Evolutionary conservation across 2,797 vertebrate genomes (phyloP).

Genomic region (Thripadectes ignobilis): DNA sequence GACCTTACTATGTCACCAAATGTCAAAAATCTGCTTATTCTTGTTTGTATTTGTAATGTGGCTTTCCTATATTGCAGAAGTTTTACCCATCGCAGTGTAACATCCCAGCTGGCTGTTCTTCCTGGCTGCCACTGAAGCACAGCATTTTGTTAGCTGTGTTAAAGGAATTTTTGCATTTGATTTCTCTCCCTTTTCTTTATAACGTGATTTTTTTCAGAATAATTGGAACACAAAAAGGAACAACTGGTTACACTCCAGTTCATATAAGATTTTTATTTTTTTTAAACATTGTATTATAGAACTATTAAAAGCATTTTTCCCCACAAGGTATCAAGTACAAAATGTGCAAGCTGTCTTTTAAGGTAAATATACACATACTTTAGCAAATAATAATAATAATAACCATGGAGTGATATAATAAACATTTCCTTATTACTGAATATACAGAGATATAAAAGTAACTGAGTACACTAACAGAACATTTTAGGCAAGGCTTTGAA

Average conservation of each 20-base stretch:
- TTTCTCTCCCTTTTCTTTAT: not conserved
- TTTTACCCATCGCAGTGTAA: not conserved
- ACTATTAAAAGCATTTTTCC: not conserved
- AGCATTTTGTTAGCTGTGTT: not conserved
- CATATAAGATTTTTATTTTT: not conserved
- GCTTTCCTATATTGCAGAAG: not conserved
- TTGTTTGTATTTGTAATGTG: not conserved
- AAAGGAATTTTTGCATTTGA: not conserved
- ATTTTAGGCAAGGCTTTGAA: not conserved
- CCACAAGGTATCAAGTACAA: not conserved
- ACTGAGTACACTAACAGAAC: not conserved
- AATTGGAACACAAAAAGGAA: not conserved
- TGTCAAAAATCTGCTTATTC: slow-evolving; percentile 48
- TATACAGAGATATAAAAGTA: not conserved
- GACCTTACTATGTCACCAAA: not conserved
- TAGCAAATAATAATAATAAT: not conserved
- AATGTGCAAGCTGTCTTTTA: not conserved
- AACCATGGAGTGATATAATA: not conserved
- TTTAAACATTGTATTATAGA: not conserved
- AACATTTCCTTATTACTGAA: not conserved
- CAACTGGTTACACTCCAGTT: not conserved
- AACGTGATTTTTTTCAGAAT: not conserved
- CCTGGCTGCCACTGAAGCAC: not conserved
- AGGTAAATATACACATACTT: not conserved
- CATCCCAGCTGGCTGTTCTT: not conserved